Evolutionary conservation across 92 coral and sea anemone species (phyloP).

Genomic region (Phenganax marumi): DNA sequence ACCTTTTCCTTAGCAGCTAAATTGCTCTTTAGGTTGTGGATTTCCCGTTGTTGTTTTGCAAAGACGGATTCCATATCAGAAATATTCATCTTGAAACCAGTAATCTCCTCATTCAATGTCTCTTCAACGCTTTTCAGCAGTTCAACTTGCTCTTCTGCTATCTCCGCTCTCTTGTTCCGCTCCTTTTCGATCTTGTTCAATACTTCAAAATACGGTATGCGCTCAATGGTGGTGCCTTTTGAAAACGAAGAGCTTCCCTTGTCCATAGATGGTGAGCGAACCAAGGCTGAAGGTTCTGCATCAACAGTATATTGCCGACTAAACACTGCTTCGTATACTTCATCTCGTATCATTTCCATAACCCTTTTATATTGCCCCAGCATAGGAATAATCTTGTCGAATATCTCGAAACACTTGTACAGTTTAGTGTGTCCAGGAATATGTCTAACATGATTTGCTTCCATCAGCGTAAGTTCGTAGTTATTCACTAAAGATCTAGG

Average conservation of each 20-base stretch:
- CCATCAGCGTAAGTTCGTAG: conserved; percentile 85
- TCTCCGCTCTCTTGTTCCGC: conserved; percentile 75
- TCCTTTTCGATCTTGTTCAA: conserved; percentile 76
- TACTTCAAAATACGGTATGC: conserved; percentile 83
- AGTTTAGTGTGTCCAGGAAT: conserved; percentile 72
- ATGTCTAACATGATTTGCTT: conserved; percentile 64
- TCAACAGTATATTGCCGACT: conserved; percentile 81
- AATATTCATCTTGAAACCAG: conserved; percentile 57
- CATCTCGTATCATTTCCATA: conserved; percentile 80
- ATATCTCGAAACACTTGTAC: conserved; percentile 79
- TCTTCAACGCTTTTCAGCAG: conserved; percentile 59
- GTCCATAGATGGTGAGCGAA: neutral
- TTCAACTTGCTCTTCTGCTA: conserved; percentile 58
- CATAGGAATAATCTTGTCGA: conserved; percentile 79
- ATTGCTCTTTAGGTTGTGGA: conserved; percentile 62
- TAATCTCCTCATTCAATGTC: conserved; percentile 48
- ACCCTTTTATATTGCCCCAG: conserved; percentile 84
- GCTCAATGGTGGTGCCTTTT: conserved; percentile 70
- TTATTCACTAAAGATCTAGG: conserved; percentile 86
- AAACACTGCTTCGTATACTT: conserved; percentile 86
- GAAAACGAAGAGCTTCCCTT: neutral
- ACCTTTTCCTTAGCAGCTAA: conserved; percentile 54
- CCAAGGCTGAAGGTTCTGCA: neutral
- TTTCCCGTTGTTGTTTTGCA: conserved; percentile 60
- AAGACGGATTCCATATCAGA: conserved; percentile 40